phyloP scores from a whole-genome alignment of 2,888 invertebrate species.

The Cantharis rustica region DNA sequence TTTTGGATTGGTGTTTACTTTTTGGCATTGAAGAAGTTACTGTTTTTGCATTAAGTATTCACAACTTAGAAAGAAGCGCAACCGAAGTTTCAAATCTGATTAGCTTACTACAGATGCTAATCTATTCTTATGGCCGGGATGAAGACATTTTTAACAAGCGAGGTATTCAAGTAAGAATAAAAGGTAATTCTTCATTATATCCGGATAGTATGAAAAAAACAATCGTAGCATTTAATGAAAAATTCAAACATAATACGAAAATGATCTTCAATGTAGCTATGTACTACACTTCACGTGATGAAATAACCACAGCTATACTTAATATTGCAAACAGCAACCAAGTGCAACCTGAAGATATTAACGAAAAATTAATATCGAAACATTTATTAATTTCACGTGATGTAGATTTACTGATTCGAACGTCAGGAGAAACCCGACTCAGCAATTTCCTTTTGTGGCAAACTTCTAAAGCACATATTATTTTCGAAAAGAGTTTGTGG shows the following conservation, averaged over 20 bases:
- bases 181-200: neutral
- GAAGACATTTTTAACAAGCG: neutral
- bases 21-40: slow-evolving; percentile 94
- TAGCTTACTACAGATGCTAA: slow-evolving; percentile 40
- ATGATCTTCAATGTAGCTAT: neutral
- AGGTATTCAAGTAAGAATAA: neutral
- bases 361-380: neutral
- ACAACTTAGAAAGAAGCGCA: slow-evolving; percentile 92
- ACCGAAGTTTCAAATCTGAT: slow-evolving; percentile 91
- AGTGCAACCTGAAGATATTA: neutral
- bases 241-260: neutral
- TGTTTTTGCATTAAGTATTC: slow-evolving; percentile 98
- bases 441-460: slow-evolving; percentile 88
- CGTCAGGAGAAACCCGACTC: slow-evolving; percentile 80
- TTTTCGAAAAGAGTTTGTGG: slow-evolving; percentile 92
- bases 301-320: neutral
- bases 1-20: slow-evolving; percentile 83
- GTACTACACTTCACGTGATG: neutral
- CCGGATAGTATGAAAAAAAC: neutral
- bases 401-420: slow-evolving; percentile 48
- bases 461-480: slow-evolving; percentile 78
- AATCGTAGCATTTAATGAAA: neutral
- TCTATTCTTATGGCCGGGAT: neutral
- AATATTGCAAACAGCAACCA: neutral
- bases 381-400: neutral